Base-by-base conservation (phyloP, 1,140 invertebrate species). In the Panonychus citri region DNA sequence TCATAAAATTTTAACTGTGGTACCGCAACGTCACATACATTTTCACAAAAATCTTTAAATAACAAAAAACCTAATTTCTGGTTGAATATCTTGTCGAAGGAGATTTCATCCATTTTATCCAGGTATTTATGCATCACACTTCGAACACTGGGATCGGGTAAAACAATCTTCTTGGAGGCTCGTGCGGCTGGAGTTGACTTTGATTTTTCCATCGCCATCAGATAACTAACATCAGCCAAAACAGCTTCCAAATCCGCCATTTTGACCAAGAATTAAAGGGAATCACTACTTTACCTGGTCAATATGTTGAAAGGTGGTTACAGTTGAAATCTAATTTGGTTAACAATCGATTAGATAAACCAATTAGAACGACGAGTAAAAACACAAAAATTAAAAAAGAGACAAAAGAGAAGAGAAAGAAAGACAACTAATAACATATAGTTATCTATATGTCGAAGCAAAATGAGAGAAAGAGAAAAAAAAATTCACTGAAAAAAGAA, bases 161-260 rank as follows among this genome's bases (percentile, higher is more conserved):
- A 77, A 62, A 94, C 76, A 62, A 99, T 95, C 74, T 97, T 97
- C 75, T 98, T 98, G 74, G 90, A 96, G 63, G 94, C 94, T 71
- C 94, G 77, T 60, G 94, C 93, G 56, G 94, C 94, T 72, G 94
- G 94, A 73, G 93, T 97, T 67, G 88, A 91, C 75, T 98, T 97
- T 69, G 87, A 93, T 76, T 98, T 99, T 76, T 99, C 95, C 94
- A 99, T 98, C 65, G 95, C 95, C 94, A 99, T 99, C 66, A 99
- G 78, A 76, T 99, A 99, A 81, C 90, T 96, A 73, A 99, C 95
- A 78, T 99, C 95, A 69, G 94, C 95, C 73, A 98, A 78, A 65
- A 97, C 94, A 68, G 94, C 93, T 77, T 98, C 94, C 71, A 98
- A 79, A 77, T 98, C 93, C 75, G 94, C 93, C 94, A 97, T 97